These are phyloP conservation scores for Tiliacea aurago DNA, from an alignment of 2,888 invertebrate species.

Conservation along the genomic window DNA sequence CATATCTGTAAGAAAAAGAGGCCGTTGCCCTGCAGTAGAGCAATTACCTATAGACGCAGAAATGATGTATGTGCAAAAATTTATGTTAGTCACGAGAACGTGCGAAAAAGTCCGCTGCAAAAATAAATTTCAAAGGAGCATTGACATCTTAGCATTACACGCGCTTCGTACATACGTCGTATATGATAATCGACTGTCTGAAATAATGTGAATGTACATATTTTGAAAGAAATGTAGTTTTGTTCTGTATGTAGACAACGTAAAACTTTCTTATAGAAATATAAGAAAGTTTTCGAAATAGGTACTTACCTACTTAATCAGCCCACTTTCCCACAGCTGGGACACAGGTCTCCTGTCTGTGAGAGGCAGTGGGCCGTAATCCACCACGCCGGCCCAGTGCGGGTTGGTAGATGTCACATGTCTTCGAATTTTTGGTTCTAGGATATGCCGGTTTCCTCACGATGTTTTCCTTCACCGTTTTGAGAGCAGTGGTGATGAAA, in stretches of 20 bases:
- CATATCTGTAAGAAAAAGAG: not conserved
- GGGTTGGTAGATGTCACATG: too few species aligned
- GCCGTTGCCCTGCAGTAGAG: not conserved
- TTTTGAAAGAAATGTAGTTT: conserved; percentile 1
- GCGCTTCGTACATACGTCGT: conserved; percentile 5
- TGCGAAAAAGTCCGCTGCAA: conserved; percentile 13
- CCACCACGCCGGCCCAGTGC: too few species aligned
- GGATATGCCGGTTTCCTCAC: too few species aligned
- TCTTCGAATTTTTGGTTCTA: too few species aligned
- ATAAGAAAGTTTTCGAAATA: not conserved
- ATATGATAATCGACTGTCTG: not conserved
- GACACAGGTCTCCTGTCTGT: too few species aligned
- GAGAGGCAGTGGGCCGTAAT: too few species aligned
- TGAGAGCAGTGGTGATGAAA: too few species aligned
- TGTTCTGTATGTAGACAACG: not conserved
- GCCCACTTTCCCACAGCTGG: too few species aligned
- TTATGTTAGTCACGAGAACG: conserved; percentile 17
- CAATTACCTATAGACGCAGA: conserved; percentile 4
- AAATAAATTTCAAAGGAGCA: conserved; percentile 45
- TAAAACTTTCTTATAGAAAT: too few species aligned
- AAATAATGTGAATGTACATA: not conserved
- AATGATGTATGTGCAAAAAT: conserved; percentile 5
- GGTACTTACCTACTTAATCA: too few species aligned
- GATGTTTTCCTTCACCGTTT: too few species aligned
- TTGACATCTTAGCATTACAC: conserved; percentile 24